Evolutionary conservation across 2,113 vertebrate species (phyloP).

Genomic region (Macheiramphus alcinus): DNA sequence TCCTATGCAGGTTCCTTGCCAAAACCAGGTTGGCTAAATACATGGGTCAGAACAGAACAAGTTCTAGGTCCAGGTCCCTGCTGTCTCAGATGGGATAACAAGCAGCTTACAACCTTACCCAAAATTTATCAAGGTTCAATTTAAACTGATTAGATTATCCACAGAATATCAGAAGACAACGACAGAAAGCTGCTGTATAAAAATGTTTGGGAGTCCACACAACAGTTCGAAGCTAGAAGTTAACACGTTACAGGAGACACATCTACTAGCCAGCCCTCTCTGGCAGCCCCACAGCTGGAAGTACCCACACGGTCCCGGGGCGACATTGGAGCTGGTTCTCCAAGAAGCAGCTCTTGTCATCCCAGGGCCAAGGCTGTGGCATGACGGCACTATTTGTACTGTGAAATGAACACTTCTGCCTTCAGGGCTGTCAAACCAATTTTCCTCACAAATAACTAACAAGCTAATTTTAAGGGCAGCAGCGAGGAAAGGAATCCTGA

Average conservation of each 20-base stretch:
- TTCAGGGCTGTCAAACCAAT: neutral
- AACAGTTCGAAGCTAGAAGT: neutral
- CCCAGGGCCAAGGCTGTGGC: neutral
- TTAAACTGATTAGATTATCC: neutral
- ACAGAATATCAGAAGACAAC: neutral
- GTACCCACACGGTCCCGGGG: accelerated
- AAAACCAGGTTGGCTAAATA: neutral
- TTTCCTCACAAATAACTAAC: neutral
- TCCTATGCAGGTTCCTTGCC: neutral
- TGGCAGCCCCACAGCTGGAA: neutral
- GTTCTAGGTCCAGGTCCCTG: neutral
- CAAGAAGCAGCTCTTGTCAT: neutral
- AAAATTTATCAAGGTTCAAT: neutral
- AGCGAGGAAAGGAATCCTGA: neutral
- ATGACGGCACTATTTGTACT: neutral
- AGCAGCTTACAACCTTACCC: neutral
- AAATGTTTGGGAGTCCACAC: neutral
- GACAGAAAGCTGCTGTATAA: neutral
- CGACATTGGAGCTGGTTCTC: neutral
- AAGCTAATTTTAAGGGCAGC: neutral
- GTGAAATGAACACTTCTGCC: neutral
- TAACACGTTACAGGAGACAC: neutral
- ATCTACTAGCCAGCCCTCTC: neutral
- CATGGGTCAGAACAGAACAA: accelerated
- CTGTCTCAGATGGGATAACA: neutral